These are phyloP conservation scores for Holcopasites calliopsidis DNA, from an alignment of 1,140 invertebrate species.

Conservation along the genomic window DNA sequence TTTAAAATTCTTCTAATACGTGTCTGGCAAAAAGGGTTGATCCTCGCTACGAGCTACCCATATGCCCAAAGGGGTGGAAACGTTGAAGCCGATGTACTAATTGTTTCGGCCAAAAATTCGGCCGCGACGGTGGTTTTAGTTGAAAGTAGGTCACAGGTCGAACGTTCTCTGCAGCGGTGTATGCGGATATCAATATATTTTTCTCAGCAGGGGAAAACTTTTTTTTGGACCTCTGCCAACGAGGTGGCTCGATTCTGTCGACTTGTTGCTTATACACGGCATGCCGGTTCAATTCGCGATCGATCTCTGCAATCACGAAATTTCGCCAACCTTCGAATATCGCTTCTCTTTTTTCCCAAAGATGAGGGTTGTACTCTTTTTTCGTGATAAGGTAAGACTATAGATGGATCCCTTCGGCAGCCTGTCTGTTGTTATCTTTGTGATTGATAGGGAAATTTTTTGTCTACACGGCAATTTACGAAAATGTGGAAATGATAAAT, in stretches of 20 bases:
- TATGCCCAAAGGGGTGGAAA: too few species aligned
- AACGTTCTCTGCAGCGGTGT: conserved; percentile 38
- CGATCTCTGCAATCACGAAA: not conserved
- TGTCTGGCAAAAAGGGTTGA: too few species aligned
- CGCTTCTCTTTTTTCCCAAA: too few species aligned
- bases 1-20: too few species aligned
- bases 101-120: conserved; percentile 21
- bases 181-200: conserved; percentile 46
- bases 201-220: conserved; percentile 4
- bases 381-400: too few species aligned
- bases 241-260: conserved; percentile 6
- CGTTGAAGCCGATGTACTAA: conserved; percentile 1
- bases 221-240: conserved; percentile 37
- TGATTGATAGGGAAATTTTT: too few species aligned
- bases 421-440: too few species aligned
- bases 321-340: not conserved
- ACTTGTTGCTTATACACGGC: conserved; percentile 39
- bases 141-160: conserved; percentile 35
- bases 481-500: too few species aligned
- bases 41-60: too few species aligned
- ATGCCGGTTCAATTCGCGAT: conserved; percentile 15
- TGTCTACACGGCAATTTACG: too few species aligned
- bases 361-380: too few species aligned
- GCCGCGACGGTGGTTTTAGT: conserved; percentile 4
- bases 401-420: too few species aligned